Conservation (phyloP, 2,113 vertebrate genomes). For the Rana temporaria region DNA sequence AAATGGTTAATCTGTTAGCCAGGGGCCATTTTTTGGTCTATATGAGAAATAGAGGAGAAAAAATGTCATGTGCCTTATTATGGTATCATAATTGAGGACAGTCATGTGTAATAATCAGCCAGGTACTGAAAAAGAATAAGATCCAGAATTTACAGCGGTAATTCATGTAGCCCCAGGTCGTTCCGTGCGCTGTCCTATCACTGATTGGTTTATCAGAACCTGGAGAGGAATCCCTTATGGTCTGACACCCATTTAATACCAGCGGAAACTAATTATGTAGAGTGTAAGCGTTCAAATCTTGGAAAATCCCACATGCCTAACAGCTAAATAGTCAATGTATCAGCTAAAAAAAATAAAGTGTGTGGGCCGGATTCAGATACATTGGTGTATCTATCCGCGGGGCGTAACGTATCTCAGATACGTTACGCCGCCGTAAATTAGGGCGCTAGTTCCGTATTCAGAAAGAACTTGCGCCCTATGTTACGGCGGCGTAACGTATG, state of each 20-base stretch:
- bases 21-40: not conserved
- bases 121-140: not conserved
- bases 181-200: not conserved
- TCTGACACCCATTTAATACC: not conserved
- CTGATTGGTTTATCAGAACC: not conserved
- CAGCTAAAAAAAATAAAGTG: too few relatives aligned
- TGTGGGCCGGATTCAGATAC: too few relatives aligned
- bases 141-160: not conserved
- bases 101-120: not conserved
- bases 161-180: not conserved
- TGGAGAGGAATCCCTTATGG: not conserved
- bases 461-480: too few relatives aligned
- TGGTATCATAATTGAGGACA: not conserved
- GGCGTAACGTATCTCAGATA: too few relatives aligned
- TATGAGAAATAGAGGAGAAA: not conserved
- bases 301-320: too few relatives aligned
- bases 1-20: not conserved
- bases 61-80: not conserved
- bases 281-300: too few relatives aligned
- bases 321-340: too few relatives aligned
- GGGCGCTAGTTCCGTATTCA: too few relatives aligned
- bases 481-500: too few relatives aligned
- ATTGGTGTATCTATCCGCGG: too few relatives aligned
- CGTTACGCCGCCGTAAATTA: too few relatives aligned
- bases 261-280: too few relatives aligned